Conservation (phyloP, 2,797 vertebrate species). For the Xiphophorus birchmanni region DNA sequence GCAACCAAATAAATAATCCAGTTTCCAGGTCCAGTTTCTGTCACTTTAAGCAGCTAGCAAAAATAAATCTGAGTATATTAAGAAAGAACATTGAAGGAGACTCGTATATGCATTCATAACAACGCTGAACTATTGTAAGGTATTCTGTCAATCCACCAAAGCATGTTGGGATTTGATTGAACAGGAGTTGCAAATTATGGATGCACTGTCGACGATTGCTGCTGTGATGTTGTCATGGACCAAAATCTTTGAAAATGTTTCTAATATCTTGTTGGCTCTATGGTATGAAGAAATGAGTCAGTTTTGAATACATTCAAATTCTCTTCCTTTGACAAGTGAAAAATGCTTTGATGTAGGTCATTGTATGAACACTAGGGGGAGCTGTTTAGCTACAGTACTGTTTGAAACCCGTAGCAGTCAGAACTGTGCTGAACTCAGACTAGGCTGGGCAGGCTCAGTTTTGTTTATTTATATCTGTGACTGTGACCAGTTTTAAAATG, state of each 20-base stretch:
- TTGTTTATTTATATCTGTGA: neutral
- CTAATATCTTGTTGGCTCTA: neutral
- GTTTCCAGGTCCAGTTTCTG: neutral
- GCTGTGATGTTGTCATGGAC: neutral
- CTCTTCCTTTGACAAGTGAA: neutral
- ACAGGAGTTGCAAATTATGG: neutral
- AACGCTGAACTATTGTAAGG: neutral
- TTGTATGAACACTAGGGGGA: conserved; percentile 58
- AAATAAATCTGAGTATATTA: neutral
- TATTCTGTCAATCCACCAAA: neutral
- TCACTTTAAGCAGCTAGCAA: neutral
- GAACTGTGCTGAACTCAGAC: neutral
- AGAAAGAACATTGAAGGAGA: neutral
- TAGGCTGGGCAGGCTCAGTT: neutral
- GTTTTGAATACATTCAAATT: neutral
- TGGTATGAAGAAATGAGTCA: neutral
- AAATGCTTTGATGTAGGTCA: neutral
- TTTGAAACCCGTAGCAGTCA: neutral
- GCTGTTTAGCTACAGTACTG: conserved; percentile 30
- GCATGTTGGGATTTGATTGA: neutral
- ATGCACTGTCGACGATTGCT: neutral
- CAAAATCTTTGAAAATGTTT: neutral
- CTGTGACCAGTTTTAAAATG: no score
- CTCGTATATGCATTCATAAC: neutral
- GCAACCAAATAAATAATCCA: neutral